Percentiles rank a stretch among this genome's conserved stretches.
Evolutionary conservation across 2,113 vertebrate genomes (phyloP).

Genomic region (Plotosus lineatus): DNA sequence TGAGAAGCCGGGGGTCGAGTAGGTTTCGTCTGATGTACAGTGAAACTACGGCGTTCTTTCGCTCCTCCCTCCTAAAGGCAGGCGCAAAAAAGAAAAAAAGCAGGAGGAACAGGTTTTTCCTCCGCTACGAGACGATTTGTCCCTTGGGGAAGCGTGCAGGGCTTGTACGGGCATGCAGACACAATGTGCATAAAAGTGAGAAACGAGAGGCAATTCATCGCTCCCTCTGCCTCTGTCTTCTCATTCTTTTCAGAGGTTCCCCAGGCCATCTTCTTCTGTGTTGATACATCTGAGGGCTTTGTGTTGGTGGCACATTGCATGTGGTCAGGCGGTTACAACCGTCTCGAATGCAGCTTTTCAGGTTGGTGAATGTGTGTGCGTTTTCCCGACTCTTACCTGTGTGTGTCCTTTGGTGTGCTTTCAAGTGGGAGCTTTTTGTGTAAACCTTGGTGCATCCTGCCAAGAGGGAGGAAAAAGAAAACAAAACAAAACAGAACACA

Average conservation of each 20-base stretch:
- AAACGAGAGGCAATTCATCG: constrained; percentile 54
- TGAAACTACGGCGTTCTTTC: constrained; percentile 47
- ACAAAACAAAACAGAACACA: no score
- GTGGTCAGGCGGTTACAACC: constrained; percentile 43
- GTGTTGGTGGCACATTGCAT: constrained; percentile 46
- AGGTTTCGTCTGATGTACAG: constrained; percentile 41
- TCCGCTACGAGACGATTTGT: constrained; percentile 52
- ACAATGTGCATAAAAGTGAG: constrained; percentile 67
- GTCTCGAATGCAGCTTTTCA: constrained; percentile 37
- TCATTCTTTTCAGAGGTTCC: constrained; percentile 41
- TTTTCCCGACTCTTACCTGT: constrained; percentile 76
- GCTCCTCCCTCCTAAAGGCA: constrained; percentile 24
- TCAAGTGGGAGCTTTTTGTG: constrained; percentile 93
- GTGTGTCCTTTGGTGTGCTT: constrained; percentile 91
- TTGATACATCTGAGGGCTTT: constrained; percentile 40
- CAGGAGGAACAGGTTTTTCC: constrained; percentile 63
- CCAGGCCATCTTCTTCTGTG: constrained; percentile 37
- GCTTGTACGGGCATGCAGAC: constrained; percentile 67
- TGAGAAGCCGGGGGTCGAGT: constrained; percentile 17
- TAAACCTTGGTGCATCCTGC: constrained; percentile 90
- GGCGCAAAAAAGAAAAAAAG: constrained; percentile 32
- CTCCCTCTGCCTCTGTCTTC: constrained; percentile 51
- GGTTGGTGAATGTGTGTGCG: constrained; percentile 6
- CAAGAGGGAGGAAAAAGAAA: constrained; percentile 45
- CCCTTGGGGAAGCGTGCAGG: constrained; percentile 56